These are phyloP conservation scores for Corythoichthys intestinalis DNA, from an alignment of 2,113 vertebrate species.

Conservation along the genomic window DNA sequence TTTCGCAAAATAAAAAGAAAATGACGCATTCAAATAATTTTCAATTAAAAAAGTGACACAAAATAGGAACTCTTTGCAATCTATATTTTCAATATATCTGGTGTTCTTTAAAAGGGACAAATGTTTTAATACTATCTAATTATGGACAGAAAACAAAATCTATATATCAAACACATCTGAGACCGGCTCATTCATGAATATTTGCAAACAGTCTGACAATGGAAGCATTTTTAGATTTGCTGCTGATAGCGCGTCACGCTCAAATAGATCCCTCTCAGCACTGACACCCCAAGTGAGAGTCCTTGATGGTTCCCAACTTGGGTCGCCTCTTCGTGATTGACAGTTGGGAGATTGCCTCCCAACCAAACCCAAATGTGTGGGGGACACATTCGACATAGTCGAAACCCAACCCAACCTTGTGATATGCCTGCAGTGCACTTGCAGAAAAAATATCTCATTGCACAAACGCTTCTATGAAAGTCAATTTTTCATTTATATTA, in stretches of 20 bases:
- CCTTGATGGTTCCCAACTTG: conserved; percentile 70
- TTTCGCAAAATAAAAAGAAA: background rate
- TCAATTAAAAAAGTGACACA: background rate
- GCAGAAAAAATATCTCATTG: conserved; percentile 32
- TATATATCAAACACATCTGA: conserved; percentile 14
- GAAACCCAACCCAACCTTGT: conserved; percentile 43
- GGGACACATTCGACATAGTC: conserved; percentile 54
- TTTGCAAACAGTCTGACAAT: conserved; percentile 58
- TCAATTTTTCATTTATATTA: conserved; percentile 27
- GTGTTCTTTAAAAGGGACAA: conserved; percentile 1
- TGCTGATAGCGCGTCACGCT: conserved; percentile 65
- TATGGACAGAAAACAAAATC: conserved; percentile 2
- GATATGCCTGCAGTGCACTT: conserved; percentile 39
- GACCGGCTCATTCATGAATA: conserved; percentile 55
- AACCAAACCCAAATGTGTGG: conserved; percentile 64
- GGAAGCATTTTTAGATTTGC: conserved; percentile 61
- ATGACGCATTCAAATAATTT: background rate
- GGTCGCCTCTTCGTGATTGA: conserved; percentile 68
- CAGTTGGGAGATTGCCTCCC: conserved; percentile 70
- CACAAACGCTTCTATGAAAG: conserved; percentile 15
- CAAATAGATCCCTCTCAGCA: conserved; percentile 69
- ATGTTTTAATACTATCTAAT: conserved; percentile 18
- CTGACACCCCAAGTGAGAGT: conserved; percentile 66
- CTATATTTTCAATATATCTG: background rate
- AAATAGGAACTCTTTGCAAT: background rate